Base-by-base conservation (phyloP, 2,797 vertebrate species). In the Centropyge bicolor region DNA sequence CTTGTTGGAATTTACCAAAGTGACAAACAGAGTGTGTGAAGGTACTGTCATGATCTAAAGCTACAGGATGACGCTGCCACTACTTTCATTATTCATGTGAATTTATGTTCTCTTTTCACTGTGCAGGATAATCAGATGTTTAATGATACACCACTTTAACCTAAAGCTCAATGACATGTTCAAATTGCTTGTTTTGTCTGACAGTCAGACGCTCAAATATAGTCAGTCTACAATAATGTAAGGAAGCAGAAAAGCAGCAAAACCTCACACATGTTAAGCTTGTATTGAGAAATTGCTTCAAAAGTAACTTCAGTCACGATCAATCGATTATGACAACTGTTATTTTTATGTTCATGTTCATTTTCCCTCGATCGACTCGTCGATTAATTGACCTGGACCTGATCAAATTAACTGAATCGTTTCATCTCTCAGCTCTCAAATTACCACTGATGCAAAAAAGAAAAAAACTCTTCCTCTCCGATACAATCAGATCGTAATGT, bases 1-100 rank as follows among this genome's bases (percentile, higher is more conserved):
- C 43, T 68, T 72, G 45, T 24, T 59, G 48, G n/a, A 62, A 56
- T 70, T 85, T 35, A 46, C 31, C 48, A 61, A 38, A 70, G 62
- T 74, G 65, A 59, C 64, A 65, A 48, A 62, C 49, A 55, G 35
- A 76, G 70, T 40, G 9, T 19, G 11, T 31, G 16, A 43, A 16
- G 31, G 0, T 19, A 4, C 46, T 46, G 51, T 71, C 40, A 72
- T 46, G 49, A 11, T 70, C 22, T 40, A 24, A 69, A 40, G 17
- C 40, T 31, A 3, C 17, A 6, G 12, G 24, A n/a, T 62, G 40
- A 69, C 17, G 24, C 38, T 20, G 36, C 41, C 14, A 16, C 56
- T 10, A 16, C 41, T 43, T 13, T 40, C 0, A 9, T 64, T 31
- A 17, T 45, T 45, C 11, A 31, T 22, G 12, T 0, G 20, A 49